Percentiles rank a stretch among this genome's conserved stretches.
Conservation (phyloP, 1,140 invertebrate genomes). For the Gryon sp. region DNA sequence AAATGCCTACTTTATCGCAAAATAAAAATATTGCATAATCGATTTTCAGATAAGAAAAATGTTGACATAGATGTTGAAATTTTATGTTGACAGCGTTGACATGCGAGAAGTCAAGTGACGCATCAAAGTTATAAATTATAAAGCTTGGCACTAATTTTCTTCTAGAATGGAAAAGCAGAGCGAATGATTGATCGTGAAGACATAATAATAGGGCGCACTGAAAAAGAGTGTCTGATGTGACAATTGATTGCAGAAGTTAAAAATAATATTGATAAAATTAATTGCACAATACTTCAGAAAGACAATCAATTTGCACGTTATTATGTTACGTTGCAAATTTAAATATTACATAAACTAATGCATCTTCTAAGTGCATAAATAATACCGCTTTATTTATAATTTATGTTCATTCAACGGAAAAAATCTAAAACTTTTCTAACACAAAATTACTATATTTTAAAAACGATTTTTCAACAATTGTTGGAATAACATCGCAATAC, state of each 20-base stretch:
- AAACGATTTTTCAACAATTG: too few species aligned
- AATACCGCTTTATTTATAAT: too few species aligned
- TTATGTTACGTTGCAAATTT: slow-evolving; percentile 21
- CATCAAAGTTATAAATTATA: slow-evolving; percentile 33
- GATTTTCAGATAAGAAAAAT: slow-evolving; percentile 20
- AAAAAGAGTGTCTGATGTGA: slow-evolving; percentile 23
- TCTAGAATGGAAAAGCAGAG: slow-evolving; percentile 34
- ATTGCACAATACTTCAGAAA: slow-evolving; percentile 4
- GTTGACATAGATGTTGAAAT: slow-evolving; percentile 28
- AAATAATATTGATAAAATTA: slow-evolving; percentile 27
- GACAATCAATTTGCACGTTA: slow-evolving; percentile 18
- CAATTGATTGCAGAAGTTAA: slow-evolving; percentile 28
- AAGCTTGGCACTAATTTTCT: slow-evolving; percentile 39
- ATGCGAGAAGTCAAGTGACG: slow-evolving; percentile 17
- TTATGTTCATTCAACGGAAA: too few species aligned
- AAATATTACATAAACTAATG: too few species aligned
- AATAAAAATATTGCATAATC: slow-evolving; percentile 2
- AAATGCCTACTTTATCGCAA: background rate
- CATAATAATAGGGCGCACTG: slow-evolving; percentile 25
- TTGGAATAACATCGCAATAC: too few species aligned
- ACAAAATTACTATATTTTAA: too few species aligned
- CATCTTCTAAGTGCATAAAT: too few species aligned
- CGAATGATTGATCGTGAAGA: slow-evolving; percentile 28
- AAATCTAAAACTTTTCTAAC: too few species aligned
- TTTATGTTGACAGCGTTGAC: slow-evolving; percentile 10